Base-by-base conservation (phyloP, 2,888 invertebrate species). In the Griposia aprilina region DNA sequence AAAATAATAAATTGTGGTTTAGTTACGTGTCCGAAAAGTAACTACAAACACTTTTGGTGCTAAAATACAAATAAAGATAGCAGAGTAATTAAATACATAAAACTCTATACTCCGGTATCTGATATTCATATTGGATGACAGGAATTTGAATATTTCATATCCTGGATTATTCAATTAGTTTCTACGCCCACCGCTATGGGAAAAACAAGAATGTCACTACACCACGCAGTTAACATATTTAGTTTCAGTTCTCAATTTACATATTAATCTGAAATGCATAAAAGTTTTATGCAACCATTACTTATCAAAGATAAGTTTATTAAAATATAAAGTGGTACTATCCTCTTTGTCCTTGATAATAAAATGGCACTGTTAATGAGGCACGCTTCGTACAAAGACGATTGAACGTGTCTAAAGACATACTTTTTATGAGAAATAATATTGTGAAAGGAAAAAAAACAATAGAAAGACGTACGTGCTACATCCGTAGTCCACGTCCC, bases 121-220 rank as follows among this genome's bases (percentile, higher is more conserved):
- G 5, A 8, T 48, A 20, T 72, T n/a, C 17, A 36, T 50, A 36
- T 36, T 50, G 50, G 8, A 10, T 50, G 11, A 26, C 8, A 52
- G 7, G 0, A 50, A 50, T 20, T 7, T 26, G 15, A n/a, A 26
- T 36, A 55, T 50, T 60, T 48, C 62, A 45, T 17, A 41, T 48
- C 11, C 30, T 4, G 10, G 13, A 26, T 20, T 55, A 78, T 79
- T 59, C 2, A 79, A 60, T 82, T 82, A 36, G 11, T 69, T 55
- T 50, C n/a, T 55, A 67, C 41, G 15, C 62, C 20, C 41, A 5
- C 0, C 41, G 30, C 30, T 62, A 59, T 50, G 60, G 36, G 8
- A 66, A 36, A 81, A 68, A 76, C 62, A 81, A 72, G 50, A 57
- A n/a, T 48, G n/a, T 26, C 23, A 62, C 7, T 36, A 41, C 45